Conservation (phyloP, 2,113 vertebrate species). For the Gymnocephalus cernua region DNA sequence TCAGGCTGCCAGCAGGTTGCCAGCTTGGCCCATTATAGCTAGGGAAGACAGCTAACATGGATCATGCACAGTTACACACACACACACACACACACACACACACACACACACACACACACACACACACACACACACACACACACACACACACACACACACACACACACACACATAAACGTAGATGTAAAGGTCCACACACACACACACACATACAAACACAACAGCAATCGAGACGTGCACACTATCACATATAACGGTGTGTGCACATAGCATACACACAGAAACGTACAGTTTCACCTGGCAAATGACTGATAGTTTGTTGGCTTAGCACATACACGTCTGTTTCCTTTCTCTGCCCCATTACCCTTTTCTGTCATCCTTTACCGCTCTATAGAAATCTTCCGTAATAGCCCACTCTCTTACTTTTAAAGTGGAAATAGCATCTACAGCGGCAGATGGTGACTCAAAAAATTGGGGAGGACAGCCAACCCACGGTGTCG, state of each 20-base stretch:
- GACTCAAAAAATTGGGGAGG: too few relatives aligned
- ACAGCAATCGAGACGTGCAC: not conserved
- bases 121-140: not conserved
- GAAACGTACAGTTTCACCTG: not conserved
- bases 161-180: conserved; percentile 19
- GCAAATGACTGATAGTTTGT: not conserved
- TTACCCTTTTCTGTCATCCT: conserved; percentile 1
- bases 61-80: conserved; percentile 52
- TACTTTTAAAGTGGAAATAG: not conserved
- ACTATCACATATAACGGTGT: not conserved
- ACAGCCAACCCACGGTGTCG: too few relatives aligned
- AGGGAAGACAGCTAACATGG: conserved; percentile 66
- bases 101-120: conserved; percentile 8
- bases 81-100: conserved; percentile 25
- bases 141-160: conserved; percentile 21
- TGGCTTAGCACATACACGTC: not conserved
- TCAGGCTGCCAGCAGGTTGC: conserved; percentile 71
- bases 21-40: conserved; percentile 66
- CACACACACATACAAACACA: not conserved
- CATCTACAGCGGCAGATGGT: too few relatives aligned
- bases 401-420: not conserved
- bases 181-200: not conserved
- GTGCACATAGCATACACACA: not conserved
- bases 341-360: not conserved
- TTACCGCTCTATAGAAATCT: not conserved